phyloP scores from a whole-genome alignment of 1,140 invertebrate genomes.

The Pogonognathellus flavescens region DNA sequence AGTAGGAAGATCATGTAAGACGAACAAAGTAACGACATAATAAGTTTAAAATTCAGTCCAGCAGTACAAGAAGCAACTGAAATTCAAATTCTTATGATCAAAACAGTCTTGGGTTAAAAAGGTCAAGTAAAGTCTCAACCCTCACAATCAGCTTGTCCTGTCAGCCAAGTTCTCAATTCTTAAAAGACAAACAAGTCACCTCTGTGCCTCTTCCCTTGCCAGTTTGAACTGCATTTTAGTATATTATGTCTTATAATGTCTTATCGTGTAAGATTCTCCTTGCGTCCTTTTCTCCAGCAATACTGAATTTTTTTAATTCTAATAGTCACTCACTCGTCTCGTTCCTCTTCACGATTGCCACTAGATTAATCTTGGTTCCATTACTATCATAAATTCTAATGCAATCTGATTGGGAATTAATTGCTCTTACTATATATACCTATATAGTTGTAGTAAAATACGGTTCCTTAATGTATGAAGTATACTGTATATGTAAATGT shows the following conservation, averaged over 20 bases:
- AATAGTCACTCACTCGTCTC: not conserved
- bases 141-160: slow-evolving; percentile 28
- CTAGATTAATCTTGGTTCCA: too few species aligned
- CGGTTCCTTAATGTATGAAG: too few species aligned
- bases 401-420: too few species aligned
- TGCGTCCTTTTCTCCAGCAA: not conserved
- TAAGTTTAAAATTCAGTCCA: not conserved
- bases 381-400: too few species aligned
- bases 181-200: slow-evolving; percentile 10
- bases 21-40: not conserved
- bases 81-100: slow-evolving; percentile 4
- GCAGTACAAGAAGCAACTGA: not conserved
- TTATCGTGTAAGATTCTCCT: not conserved
- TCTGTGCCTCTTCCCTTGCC: slow-evolving; percentile 10
- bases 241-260: not conserved
- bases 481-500: too few species aligned
- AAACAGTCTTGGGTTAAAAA: slow-evolving; percentile 40
- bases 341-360: too few species aligned
- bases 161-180: not conserved
- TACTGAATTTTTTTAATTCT: not conserved
- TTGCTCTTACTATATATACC: too few species aligned
- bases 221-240: slow-evolving; percentile 30
- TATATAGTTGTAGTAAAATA: too few species aligned
- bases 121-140: slow-evolving; percentile 46
- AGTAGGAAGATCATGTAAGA: not conserved